Percentiles rank a stretch among this genome's conserved stretches.
These are phyloP conservation scores for Drosophila bocqueti DNA, from an alignment of 1,140 invertebrate species.

Conservation along the genomic window DNA sequence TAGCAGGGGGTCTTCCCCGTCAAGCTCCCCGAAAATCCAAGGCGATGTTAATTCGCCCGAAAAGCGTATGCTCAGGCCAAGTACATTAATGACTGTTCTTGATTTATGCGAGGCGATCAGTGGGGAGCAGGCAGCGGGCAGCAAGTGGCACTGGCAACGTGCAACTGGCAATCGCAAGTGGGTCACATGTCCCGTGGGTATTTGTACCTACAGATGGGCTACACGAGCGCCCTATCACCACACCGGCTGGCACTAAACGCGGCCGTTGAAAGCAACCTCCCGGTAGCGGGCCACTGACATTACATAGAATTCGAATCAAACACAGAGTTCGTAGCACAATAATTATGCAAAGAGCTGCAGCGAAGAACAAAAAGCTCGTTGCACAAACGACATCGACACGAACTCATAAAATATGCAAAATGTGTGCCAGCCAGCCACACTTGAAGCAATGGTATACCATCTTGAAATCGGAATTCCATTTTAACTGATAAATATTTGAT, in stretches of 20 bases:
- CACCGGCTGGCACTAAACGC: slow-evolving; percentile 20
- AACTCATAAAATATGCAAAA: slow-evolving; percentile 82
- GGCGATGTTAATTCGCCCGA: slow-evolving; percentile 44
- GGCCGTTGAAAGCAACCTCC: slow-evolving; percentile 45
- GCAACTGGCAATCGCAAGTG: slow-evolving; percentile 50
- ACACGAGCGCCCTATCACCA: slow-evolving; percentile 25
- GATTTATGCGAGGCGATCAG: slow-evolving; percentile 65
- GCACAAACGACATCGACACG: slow-evolving; percentile 79
- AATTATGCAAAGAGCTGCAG: slow-evolving; percentile 72
- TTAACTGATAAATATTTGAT: not conserved
- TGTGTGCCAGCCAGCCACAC: slow-evolving; percentile 66
- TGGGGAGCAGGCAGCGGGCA: slow-evolving; percentile 23
- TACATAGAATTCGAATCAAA: slow-evolving; percentile 71
- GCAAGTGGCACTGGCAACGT: slow-evolving; percentile 13
- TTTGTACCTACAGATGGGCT: slow-evolving; percentile 53
- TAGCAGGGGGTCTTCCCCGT: slow-evolving; percentile 57
- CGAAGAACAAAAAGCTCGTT: slow-evolving; percentile 59
- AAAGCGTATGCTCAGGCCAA: slow-evolving; percentile 33
- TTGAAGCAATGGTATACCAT: not conserved
- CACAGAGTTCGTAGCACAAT: slow-evolving; percentile 66
- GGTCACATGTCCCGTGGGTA: slow-evolving; percentile 77
- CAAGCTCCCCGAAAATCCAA: not conserved
- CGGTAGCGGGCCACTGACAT: slow-evolving; percentile 40
- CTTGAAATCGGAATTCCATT: not conserved
- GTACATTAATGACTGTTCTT: slow-evolving; percentile 70